Percentiles rank a stretch among this genome's conserved stretches.
These are phyloP conservation scores for Pterocles burchelli DNA, from an alignment of 2,113 vertebrate species.

Conservation along the genomic window DNA sequence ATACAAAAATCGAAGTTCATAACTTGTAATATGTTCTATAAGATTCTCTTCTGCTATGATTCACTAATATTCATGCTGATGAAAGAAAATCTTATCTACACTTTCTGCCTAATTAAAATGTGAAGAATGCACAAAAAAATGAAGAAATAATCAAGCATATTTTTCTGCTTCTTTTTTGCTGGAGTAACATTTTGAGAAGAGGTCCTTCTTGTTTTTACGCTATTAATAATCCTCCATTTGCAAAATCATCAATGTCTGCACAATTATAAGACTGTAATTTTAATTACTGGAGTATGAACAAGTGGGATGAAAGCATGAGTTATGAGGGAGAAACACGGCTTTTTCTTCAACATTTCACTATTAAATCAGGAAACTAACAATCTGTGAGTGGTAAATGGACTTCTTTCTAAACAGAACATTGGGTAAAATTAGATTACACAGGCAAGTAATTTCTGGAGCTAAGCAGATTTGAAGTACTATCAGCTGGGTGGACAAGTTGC, in stretches of 20 bases:
- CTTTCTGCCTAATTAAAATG: slow-evolving; percentile 59
- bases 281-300: slow-evolving; percentile 65
- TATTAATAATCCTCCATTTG: slow-evolving; percentile 67
- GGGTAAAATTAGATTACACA: slow-evolving; percentile 69
- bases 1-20: neutral
- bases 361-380: slow-evolving; percentile 67
- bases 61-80: slow-evolving; percentile 55
- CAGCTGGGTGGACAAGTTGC: slow-evolving; percentile 65
- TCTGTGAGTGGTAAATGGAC: slow-evolving; percentile 66
- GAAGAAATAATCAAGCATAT: slow-evolving; percentile 62
- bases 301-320: slow-evolving; percentile 67
- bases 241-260: slow-evolving; percentile 65
- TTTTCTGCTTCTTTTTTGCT: slow-evolving; percentile 60
- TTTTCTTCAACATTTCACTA: slow-evolving; percentile 62
- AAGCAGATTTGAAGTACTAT: slow-evolving; percentile 70
- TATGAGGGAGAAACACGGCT: slow-evolving; percentile 56
- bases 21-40: neutral
- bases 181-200: slow-evolving; percentile 56
- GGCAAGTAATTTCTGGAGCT: slow-evolving; percentile 66
- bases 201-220: slow-evolving; percentile 43
- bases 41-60: slow-evolving; percentile 14
- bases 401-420: slow-evolving; percentile 64
- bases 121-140: slow-evolving; percentile 50
- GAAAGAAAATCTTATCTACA: slow-evolving; percentile 60
- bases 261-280: slow-evolving; percentile 65